Evolutionary conservation across 2,113 vertebrate species (phyloP).

Genomic region (Progne subis): DNA sequence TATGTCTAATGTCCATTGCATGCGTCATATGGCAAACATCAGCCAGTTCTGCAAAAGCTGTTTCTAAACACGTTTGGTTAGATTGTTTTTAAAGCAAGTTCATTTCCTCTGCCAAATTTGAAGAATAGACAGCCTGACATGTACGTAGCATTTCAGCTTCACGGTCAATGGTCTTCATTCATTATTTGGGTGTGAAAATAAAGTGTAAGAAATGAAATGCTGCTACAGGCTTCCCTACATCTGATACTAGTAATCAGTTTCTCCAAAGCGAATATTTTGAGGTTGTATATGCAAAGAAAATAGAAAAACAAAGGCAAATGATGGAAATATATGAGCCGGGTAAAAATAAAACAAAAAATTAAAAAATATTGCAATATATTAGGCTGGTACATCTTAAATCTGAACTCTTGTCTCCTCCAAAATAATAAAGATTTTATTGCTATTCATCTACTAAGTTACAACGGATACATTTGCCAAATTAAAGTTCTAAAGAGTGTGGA

Average conservation of each 20-base stretch:
- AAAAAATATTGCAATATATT: background rate
- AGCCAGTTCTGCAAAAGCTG: slow-evolving; percentile 14
- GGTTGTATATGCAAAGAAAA: background rate
- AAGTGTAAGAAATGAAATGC: slow-evolving; percentile 23
- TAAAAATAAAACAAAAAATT: background rate
- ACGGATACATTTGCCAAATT: background rate
- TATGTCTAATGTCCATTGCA: background rate
- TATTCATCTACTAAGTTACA: background rate
- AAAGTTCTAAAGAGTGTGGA: background rate
- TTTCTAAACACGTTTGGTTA: slow-evolving; percentile 5
- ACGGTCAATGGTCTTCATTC: slow-evolving; percentile 21
- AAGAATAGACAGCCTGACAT: slow-evolving; percentile 41
- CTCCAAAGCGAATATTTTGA: background rate
- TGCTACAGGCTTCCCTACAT: slow-evolving; percentile 1
- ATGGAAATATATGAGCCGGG: background rate
- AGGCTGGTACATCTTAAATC: background rate
- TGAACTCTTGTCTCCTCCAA: background rate
- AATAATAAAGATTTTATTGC: background rate
- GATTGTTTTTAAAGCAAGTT: background rate
- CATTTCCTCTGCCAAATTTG: slow-evolving; percentile 28
- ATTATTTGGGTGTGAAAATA: slow-evolving; percentile 43
- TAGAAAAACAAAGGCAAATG: background rate
- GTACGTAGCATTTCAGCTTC: slow-evolving; percentile 39
- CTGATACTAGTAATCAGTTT: background rate
- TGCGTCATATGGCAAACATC: slow-evolving; percentile 51